Evolutionary conservation across 2,888 invertebrate species (phyloP).

Genomic region (Nephrocerus scutellatus): DNA sequence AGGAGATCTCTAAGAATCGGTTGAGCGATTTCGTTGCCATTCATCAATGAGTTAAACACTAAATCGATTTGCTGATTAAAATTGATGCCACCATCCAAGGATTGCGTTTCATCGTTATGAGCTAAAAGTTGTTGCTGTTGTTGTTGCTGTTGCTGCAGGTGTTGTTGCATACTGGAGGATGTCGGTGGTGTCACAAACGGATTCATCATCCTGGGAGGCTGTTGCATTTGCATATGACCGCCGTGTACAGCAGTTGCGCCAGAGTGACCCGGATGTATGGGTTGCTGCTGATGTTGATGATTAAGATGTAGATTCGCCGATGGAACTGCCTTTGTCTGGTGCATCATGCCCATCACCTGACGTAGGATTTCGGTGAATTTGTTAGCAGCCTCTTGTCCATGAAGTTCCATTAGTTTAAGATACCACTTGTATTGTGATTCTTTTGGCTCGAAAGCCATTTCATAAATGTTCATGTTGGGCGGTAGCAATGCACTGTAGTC

Average conservation of each 20-base stretch:
- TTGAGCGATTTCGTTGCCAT: constrained; percentile 45
- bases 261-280: constrained; percentile 25
- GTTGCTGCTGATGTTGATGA: constrained; percentile 24
- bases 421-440: constrained; percentile 54
- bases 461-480: constrained; percentile 53
- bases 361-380: constrained; percentile 50
- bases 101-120: constrained; percentile 33
- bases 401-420: constrained; percentile 51
- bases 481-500: constrained; percentile 50
- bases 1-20: constrained; percentile 44
- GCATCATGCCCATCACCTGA: constrained; percentile 41
- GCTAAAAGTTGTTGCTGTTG: constrained; percentile 27
- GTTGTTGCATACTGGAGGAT: constrained; percentile 18
- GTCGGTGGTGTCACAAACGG: constrained; percentile 19
- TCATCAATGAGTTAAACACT: constrained; percentile 46
- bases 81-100: constrained; percentile 32
- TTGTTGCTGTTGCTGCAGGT: constrained; percentile 26
- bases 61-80: constrained; percentile 47
- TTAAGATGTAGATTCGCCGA: constrained; percentile 13
- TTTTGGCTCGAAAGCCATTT: constrained; percentile 53
- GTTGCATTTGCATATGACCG: constrained; percentile 21
- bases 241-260: constrained; percentile 18
- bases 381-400: constrained; percentile 53
- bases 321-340: constrained; percentile 24
- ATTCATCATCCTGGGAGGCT: constrained; percentile 14